A percentile compares a stretch with the other conserved stretches of the same genome.
Evolutionary conservation across 2,113 vertebrate genomes (phyloP).

Genomic region (Empidonax traillii): DNA sequence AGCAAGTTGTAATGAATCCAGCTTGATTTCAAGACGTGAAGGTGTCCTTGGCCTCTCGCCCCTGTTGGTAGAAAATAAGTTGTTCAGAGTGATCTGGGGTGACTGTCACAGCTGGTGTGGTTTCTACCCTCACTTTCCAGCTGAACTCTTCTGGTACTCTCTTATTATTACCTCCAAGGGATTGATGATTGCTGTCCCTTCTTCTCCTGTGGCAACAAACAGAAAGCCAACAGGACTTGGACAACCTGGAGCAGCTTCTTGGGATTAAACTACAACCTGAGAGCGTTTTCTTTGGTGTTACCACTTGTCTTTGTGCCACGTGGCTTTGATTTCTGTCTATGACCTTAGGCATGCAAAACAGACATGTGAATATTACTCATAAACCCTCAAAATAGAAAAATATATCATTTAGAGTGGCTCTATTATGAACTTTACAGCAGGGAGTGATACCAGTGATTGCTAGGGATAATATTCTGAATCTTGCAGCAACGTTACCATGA

Average conservation of each 20-base stretch:
- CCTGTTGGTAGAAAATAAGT: background rate
- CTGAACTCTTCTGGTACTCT: background rate
- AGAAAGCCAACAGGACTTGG: background rate
- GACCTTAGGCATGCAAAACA: background rate
- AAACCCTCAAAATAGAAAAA: background rate
- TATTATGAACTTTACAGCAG: background rate
- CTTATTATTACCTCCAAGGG: background rate
- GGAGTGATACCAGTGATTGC: background rate
- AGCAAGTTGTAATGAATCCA: background rate
- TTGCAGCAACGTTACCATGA: background rate
- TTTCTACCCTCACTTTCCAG: background rate
- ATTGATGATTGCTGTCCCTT: background rate
- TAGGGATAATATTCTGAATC: background rate
- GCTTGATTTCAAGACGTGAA: background rate
- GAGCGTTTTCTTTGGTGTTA: background rate
- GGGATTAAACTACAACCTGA: background rate
- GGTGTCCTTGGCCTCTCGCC: background rate
- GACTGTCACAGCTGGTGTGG: background rate
- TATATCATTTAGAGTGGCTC: background rate
- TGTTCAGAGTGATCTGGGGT: background rate
- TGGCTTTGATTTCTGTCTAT: background rate
- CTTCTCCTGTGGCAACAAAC: background rate
- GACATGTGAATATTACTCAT: background rate
- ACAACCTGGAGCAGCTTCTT: background rate
- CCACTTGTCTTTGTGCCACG: background rate